Conservation (phyloP, 2,888 invertebrate genomes). For the Neoitamus cyanurus region DNA sequence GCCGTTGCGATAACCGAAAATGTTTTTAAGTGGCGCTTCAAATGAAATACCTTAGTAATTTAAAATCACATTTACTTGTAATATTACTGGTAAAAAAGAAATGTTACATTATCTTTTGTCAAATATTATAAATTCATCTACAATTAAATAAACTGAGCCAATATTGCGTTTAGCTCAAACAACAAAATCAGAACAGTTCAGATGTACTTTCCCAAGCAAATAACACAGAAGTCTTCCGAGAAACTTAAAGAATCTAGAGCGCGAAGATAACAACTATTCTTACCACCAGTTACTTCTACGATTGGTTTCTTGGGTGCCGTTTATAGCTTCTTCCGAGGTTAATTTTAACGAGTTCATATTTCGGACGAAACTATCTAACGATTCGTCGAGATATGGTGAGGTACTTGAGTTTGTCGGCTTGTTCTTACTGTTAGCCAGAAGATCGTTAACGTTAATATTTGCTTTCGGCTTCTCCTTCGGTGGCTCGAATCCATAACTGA, state of each 20-base stretch:
- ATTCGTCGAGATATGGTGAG: conserved; percentile 64
- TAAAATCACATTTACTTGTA: conserved; percentile 43
- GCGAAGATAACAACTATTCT: background rate
- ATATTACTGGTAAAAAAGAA: conserved; percentile 38
- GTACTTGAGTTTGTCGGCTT: conserved; percentile 57
- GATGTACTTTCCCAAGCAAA: background rate
- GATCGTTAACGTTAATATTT: conserved; percentile 83
- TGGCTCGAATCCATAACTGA: conserved; percentile 85
- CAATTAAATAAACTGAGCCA: conserved; percentile 26
- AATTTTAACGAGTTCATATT: conserved; percentile 63
- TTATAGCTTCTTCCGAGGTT: conserved; percentile 48
- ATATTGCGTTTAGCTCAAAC: conserved; percentile 28
- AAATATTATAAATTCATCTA: conserved; percentile 30
- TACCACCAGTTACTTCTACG: conserved; percentile 39
- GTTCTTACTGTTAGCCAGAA: conserved; percentile 67
- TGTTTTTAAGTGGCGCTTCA: background rate
- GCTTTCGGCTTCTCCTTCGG: conserved; percentile 81
- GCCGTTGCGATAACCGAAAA: too few species aligned
- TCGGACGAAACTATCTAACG: conserved; percentile 63
- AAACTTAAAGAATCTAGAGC: background rate
- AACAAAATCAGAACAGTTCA: conserved; percentile 7
- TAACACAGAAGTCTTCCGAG: background rate
- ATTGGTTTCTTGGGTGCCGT: conserved; percentile 10
- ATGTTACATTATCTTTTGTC: conserved; percentile 24
- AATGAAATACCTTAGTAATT: conserved; percentile 23